Evolutionary conservation across 1,140 invertebrate genomes (phyloP).

Genomic region (Pteromalus puparum): DNA sequence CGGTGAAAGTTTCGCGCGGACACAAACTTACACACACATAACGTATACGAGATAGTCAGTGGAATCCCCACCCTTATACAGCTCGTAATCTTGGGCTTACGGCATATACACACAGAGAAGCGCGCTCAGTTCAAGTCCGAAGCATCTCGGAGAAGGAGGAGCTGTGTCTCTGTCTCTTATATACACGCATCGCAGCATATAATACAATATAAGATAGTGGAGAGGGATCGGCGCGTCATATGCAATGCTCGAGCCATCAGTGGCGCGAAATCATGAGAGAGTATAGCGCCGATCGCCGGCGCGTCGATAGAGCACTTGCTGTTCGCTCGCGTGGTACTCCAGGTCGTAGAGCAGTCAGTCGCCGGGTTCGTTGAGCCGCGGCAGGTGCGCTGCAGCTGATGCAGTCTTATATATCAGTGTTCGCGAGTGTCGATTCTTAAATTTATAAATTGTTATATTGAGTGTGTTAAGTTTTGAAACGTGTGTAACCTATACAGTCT

Average conservation of each 20-base stretch:
- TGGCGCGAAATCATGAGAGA: not conserved
- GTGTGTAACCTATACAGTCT: too few relatives aligned
- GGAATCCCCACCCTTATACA: conserved; percentile 29
- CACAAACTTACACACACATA: not conserved
- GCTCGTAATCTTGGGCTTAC: too few relatives aligned
- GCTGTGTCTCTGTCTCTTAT: not conserved
- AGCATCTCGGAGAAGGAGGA: conserved; percentile 6
- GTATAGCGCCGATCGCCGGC: not conserved
- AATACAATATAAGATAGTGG: too few relatives aligned
- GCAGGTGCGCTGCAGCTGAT: not conserved
- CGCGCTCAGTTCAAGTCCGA: conserved; percentile 2
- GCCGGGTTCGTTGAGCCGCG: conserved; percentile 1
- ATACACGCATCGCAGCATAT: too few relatives aligned
- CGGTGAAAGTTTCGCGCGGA: conserved; percentile 43
- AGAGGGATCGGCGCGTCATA: too few relatives aligned
- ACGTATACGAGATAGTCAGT: not conserved
- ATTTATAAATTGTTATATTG: too few relatives aligned
- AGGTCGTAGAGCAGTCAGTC: not conserved
- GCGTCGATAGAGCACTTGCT: not conserved
- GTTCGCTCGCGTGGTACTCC: not conserved
- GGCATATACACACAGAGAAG: too few relatives aligned
- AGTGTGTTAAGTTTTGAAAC: too few relatives aligned
- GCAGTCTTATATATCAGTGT: not conserved
- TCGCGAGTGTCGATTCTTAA: too few relatives aligned
- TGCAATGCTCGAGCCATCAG: not conserved